These are phyloP conservation scores for Mormyrus proboscirostris DNA, from an alignment of 2,797 vertebrate species.

Conservation along the genomic window DNA sequence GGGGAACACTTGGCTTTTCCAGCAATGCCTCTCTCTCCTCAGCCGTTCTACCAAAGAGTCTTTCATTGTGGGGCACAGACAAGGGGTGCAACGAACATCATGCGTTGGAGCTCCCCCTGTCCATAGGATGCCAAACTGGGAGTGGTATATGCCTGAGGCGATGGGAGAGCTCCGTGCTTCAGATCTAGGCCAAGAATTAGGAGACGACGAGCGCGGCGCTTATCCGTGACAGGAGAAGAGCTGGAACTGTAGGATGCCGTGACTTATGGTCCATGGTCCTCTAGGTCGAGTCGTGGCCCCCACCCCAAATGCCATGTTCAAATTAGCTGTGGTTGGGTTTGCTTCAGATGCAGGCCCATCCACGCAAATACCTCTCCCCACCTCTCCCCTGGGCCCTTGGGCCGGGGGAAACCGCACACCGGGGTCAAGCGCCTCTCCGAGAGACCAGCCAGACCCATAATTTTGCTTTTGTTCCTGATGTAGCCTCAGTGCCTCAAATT, in stretches of 20 bases:
- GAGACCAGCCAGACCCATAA: conserved; percentile 74
- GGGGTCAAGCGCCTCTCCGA: conserved; percentile 63
- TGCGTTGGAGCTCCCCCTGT: neutral
- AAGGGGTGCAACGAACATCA: neutral
- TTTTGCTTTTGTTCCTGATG: conserved; percentile 76
- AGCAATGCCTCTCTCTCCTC: neutral
- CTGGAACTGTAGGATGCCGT: conserved; percentile 40
- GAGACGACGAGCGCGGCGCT: conserved; percentile 49
- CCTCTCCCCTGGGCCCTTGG: conserved; percentile 67
- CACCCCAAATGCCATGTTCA: conserved; percentile 64
- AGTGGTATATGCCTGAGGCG: neutral
- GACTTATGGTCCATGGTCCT: conserved; percentile 45
- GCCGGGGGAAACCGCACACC: conserved; percentile 64
- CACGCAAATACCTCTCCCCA: conserved; percentile 67
- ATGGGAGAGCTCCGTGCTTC: neutral
- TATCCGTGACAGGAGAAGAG: conserved; percentile 29
- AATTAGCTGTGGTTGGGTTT: conserved; percentile 66
- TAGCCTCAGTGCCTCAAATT: conserved; percentile 69
- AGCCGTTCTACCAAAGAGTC: neutral
- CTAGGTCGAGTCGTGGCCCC: conserved; percentile 52
- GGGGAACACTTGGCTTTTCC: neutral
- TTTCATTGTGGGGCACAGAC: neutral
- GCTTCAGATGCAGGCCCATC: conserved; percentile 65
- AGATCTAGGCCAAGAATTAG: conserved; percentile 42
- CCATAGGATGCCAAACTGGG: neutral